Base-by-base conservation (phyloP, 2,888 invertebrate species). In the Cheilosia vernalis region DNA sequence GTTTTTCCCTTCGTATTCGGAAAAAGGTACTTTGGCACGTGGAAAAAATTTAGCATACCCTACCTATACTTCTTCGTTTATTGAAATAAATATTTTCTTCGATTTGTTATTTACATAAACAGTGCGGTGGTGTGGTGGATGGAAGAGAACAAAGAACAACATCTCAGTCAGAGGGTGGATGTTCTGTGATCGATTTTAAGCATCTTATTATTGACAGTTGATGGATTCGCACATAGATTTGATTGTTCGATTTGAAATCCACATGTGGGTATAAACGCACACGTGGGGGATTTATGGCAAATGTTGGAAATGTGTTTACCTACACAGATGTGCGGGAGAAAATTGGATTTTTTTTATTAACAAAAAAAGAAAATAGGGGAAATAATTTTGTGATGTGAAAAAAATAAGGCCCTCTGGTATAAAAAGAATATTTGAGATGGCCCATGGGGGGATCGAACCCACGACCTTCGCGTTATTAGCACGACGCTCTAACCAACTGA, bases 401-500 rank as follows among this genome's bases (percentile, higher is more conserved):
- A 27, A 9, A 30, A 9, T 2, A 30, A 30, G 27, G 30, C 7
- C 9, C 30, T 30, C 2, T 9, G 30, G 9, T 7, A 2, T 30
- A 30, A 30, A 30, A 30, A 30, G 9, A 9, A 9, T 9, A 2
- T 30, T 7, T 30, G 7, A 9, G 7, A 30, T 92, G 90, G 92
- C 91, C 90, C 91, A 92, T 91, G 91, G 88, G 92, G 90, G 91
- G 91, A 91, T 92, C 92, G 92, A 92, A 92, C 92, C 91, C 91
- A 89, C 90, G 91, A 90, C 91, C 92, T 91, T 92, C 91, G 91
- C 91, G 91, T 92, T 92, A 92, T 91, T 92, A 92, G 92, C 91
- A 92, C 92, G 91, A 92, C 92, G 92, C 92, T 92, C 92, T 92
- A 92, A 91, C 92, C 92, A 92, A 89, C 92, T 92, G 92, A 92